Base-by-base conservation (phyloP, 2,888 invertebrate species). In the Abrostola tripartita region DNA sequence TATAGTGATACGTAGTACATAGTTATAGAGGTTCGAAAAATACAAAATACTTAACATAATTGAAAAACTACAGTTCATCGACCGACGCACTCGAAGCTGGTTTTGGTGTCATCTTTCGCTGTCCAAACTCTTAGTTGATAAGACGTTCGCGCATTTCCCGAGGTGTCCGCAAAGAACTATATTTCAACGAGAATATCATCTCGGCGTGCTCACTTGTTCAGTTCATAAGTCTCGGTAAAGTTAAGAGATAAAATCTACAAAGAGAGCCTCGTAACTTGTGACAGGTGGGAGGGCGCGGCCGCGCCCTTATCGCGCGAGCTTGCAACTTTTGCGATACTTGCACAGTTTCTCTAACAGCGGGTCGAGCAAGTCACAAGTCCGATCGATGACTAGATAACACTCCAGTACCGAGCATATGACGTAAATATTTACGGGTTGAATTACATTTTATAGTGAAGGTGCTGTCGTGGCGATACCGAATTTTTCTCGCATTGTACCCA, bases 201-300 rank as follows among this genome's bases (percentile, higher is more conserved):
- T 77, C 65, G 52, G 61, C 38, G 54, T 76, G 74, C 78, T 81
- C 83, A 82, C 81, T 84, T 85, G 83, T 83, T 85, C 81, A 83
- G 85, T 87, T 86, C 84, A 84, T 84, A 85, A 88, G 85, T 85
- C 85, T 79, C 73, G 52, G 68, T 72, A 76, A 90, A 90, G 87
- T 89, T 89, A 79, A 68, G 58, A 84, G 89, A 91, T 91, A 89
- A 83, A 83, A 91, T 90, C 89, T 78, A 87, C 86, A 87, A 86
- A 85, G 78, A 81, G 81, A 65, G 78, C 76, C 80, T 76, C 74
- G 80, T 79, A 81, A 79, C 81, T 79, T 55, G 71, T 81, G 86
- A 83, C 88, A 88, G 85, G 86, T 85, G 76, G 79, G 81, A 75
- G 79, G 79, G 81, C 78, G 78, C 69, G 74, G 68, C 71, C 81